Conservation (phyloP, 2,113 vertebrate species). For the Salvelinus fontinalis region DNA sequence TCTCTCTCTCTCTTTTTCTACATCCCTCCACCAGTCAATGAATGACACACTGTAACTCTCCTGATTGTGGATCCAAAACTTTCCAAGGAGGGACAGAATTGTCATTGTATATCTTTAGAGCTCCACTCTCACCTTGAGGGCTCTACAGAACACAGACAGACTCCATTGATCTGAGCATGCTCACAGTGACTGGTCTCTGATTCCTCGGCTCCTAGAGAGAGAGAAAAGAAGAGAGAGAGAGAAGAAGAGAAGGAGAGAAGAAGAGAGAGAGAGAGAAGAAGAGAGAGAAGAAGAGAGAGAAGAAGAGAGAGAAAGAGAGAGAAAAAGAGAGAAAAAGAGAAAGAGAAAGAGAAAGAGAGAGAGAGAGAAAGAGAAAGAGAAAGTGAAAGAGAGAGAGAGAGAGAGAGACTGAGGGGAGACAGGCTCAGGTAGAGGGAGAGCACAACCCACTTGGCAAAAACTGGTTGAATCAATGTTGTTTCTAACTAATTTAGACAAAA, state of each 20-base stretch:
- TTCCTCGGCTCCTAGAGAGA: not conserved
- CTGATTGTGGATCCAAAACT: constrained; percentile 11
- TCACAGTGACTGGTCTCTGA: too few relatives aligned
- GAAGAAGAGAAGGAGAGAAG: too few relatives aligned
- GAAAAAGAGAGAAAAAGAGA: not conserved
- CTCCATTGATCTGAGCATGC: too few relatives aligned
- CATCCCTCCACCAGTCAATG: too few relatives aligned
- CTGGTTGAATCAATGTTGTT: too few relatives aligned
- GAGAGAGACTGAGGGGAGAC: too few relatives aligned
- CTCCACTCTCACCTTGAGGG: constrained; percentile 14
- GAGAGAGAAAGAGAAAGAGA: not conserved
- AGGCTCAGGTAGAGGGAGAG: too few relatives aligned
- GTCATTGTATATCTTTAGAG: constrained; percentile 37
- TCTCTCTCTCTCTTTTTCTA: not conserved
- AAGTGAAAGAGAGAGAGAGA: not conserved
- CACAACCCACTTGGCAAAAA: too few relatives aligned
- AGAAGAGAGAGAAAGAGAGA: too few relatives aligned
- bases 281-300: not conserved
- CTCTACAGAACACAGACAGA: constrained; percentile 15
- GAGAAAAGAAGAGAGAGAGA: not conserved
- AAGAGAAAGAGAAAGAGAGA: not conserved
- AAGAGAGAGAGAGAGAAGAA: not conserved
- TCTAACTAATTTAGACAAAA: too few relatives aligned
- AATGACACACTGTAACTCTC: not conserved
- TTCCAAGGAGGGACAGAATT: not conserved